A percentile compares a stretch with the other conserved stretches of the same genome.
Evolutionary conservation across 1,140 invertebrate species (phyloP).

Genomic region (Drosophila persimilis): DNA sequence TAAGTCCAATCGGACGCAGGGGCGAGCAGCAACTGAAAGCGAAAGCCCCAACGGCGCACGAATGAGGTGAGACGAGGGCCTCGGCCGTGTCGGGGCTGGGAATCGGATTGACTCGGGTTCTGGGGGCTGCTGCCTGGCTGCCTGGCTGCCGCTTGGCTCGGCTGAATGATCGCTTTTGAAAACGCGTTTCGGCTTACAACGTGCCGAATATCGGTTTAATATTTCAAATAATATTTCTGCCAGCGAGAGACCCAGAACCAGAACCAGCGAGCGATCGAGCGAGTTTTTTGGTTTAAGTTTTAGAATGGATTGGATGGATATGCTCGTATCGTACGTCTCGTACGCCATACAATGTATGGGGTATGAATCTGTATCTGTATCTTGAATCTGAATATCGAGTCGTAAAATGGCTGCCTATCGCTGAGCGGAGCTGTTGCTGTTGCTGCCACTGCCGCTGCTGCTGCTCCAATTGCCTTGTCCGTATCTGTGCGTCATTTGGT

Average conservation of each 20-base stretch:
- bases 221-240: constrained; percentile 40
- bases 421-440: not conserved
- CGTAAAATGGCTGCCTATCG: constrained; percentile 42
- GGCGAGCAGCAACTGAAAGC: constrained; percentile 80
- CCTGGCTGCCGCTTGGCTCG: not conserved
- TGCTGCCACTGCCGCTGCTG: not conserved
- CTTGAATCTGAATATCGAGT: constrained; percentile 27
- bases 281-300: constrained; percentile 11
- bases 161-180: constrained; percentile 21
- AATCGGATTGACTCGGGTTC: not conserved
- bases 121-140: too few species aligned
- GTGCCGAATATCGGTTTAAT: constrained; percentile 55
- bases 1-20: constrained; percentile 75
- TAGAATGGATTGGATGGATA: constrained; percentile 38
- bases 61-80: constrained; percentile 61
- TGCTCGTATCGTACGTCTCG: not conserved
- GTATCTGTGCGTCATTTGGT: constrained; percentile 14
- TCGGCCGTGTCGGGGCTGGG: constrained; percentile 27
- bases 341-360: constrained; percentile 18
- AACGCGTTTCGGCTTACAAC: constrained; percentile 46
- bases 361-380: constrained; percentile 10
- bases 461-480: not conserved
- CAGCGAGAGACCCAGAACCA: constrained; percentile 11
- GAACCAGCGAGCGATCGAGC: not conserved
- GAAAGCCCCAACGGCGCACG: constrained; percentile 54